A percentile compares a stretch with the other conserved stretches of the same genome.
These are phyloP conservation scores for Tauraco erythrolophus DNA, from an alignment of 2,113 vertebrate genomes.

Conservation along the genomic window DNA sequence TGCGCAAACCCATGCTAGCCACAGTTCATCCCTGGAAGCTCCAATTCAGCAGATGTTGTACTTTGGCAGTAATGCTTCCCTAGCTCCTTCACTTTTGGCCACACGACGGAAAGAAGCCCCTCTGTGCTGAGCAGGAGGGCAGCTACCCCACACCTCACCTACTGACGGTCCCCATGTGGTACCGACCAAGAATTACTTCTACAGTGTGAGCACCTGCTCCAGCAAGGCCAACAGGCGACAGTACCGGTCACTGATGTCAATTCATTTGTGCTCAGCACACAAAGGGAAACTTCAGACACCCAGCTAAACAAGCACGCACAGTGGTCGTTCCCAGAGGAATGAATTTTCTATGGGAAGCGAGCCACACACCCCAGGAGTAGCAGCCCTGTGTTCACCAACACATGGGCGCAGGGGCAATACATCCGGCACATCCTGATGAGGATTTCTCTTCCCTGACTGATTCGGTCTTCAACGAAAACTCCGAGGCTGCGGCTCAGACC, in stretches of 20 bases:
- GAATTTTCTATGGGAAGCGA: not conserved
- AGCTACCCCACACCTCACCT: not conserved
- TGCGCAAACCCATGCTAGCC: rapidly evolving
- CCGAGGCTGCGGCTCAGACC: not conserved
- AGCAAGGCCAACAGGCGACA: not conserved
- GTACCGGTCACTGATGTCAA: rapidly evolving
- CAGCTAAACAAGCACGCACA: rapidly evolving
- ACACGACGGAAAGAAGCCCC: no score
- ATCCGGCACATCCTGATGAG: rapidly evolving
- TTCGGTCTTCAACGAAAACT: rapidly evolving
- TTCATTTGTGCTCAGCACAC: rapidly evolving
- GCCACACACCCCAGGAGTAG: rapidly evolving
- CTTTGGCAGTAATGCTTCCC: rapidly evolving
- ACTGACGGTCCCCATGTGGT: rapidly evolving
- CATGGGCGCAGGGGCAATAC: rapidly evolving
- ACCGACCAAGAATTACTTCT: rapidly evolving
- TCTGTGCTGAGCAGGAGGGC: not conserved
- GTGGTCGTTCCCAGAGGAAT: rapidly evolving
- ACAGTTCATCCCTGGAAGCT: not conserved
- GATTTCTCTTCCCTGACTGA: not conserved
- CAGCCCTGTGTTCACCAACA: not conserved
- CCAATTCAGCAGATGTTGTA: rapidly evolving
- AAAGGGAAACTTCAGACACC: no score
- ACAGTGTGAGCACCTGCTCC: rapidly evolving
- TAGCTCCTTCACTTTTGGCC: rapidly evolving